Conservation (phyloP, 2,113 vertebrate species). For the Platichthys stellatus region DNA sequence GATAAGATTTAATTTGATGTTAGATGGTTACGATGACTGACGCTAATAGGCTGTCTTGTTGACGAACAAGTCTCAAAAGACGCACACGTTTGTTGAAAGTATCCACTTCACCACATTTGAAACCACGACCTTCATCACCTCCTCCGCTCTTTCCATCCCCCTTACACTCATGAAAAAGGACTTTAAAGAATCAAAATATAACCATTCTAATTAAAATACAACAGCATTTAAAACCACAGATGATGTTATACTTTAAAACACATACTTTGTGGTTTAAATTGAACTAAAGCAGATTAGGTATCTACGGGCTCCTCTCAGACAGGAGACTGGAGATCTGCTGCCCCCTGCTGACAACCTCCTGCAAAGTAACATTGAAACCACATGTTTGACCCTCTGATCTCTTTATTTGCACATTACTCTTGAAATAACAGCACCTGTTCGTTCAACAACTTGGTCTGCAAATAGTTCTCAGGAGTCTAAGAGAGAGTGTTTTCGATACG, state of each 20-base stretch:
- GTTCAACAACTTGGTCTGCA: too few relatives aligned
- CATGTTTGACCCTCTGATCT: too few relatives aligned
- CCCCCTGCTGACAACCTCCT: constrained; percentile 52
- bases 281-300: constrained; percentile 55
- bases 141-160: background rate
- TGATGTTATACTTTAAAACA: too few relatives aligned
- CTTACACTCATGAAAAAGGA: background rate
- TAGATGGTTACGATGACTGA: background rate
- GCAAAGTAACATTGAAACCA: background rate
- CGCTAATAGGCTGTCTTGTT: background rate
- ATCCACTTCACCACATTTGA: background rate
- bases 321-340: constrained; percentile 40
- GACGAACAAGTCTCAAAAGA: background rate
- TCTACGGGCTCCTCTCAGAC: background rate
- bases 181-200: background rate
- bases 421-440: too few relatives aligned
- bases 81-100: background rate
- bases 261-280: constrained; percentile 20
- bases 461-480: too few relatives aligned
- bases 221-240: too few relatives aligned
- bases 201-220: too few relatives aligned
- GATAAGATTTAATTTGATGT: background rate
- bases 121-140: background rate
- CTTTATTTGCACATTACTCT: too few relatives aligned
- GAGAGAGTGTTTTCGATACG: too few relatives aligned